phyloP scores from a whole-genome alignment of 2,113 vertebrate genomes.

The Centropus bengalensis region DNA sequence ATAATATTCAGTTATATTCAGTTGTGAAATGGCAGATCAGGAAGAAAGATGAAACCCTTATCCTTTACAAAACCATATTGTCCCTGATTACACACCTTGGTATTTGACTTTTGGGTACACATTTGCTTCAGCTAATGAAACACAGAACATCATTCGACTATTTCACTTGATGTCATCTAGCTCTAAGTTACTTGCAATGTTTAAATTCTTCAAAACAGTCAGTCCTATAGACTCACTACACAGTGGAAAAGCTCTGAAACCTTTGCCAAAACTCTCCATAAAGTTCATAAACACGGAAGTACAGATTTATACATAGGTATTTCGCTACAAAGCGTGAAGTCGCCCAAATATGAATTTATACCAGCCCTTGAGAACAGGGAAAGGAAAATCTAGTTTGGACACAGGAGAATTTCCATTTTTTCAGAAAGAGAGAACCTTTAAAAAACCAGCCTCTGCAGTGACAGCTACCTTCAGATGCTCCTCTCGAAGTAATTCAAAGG shows the following conservation, averaged over 20 bases:
- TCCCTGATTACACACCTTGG: neutral
- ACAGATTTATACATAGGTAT: neutral
- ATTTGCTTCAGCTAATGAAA: neutral
- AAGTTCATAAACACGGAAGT: neutral
- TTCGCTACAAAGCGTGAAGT: neutral
- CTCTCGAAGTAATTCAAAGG: neutral
- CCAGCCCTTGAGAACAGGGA: neutral
- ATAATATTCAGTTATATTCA: constrained; percentile 38
- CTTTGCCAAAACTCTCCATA: neutral
- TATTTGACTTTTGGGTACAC: neutral
- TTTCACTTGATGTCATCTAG: neutral
- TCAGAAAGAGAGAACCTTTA: neutral
- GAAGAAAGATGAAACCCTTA: constrained; percentile 24
- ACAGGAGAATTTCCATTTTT: neutral
- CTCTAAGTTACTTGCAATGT: neutral
- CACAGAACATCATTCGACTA: neutral
- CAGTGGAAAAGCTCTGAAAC: neutral
- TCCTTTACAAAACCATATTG: neutral
- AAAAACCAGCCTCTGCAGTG: neutral
- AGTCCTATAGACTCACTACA: neutral
- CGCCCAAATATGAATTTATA: neutral
- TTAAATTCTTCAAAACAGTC: neutral
- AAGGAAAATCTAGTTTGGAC: neutral
- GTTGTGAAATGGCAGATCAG: constrained; percentile 34
- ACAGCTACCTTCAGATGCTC: neutral